Evolutionary conservation across 2,113 vertebrate genomes (phyloP), one percentile per base, ranked within the genome.

Genomic region (Tor tambroides): DNA sequence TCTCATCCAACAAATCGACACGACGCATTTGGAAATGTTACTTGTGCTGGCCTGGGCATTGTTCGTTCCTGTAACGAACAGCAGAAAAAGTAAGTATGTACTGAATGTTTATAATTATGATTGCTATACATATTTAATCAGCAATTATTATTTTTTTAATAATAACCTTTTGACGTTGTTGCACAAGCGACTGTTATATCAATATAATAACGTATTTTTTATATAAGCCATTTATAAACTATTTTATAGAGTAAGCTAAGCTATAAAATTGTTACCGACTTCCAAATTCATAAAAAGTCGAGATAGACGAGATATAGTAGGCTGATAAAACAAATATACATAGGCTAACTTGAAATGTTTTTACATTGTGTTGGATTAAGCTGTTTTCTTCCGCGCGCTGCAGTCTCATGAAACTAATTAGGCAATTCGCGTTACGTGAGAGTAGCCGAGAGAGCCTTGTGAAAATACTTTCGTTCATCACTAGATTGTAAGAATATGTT

Each of bases 321-420:
- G 38, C 38, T 38, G 4, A n/a, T 61, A 10, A 61, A 61, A 61
- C 56, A 59, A 59, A 14, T 51, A 19, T 19, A 15, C 2, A 17
- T 69, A 38, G 38, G 38, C 38, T 38, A 69, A 32, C 1, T 9
- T 8, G 4, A 2, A 67, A 67, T 21, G 35, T 19, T 72, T 76
- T 76, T 14, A 15, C 6, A 46, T 7, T n/a, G 21, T 46, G 72
- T 49, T 49, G 12, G 26, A 65, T 21, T 14, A 76, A 32, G 54
- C 71, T 61, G 77, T 71, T 85, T 46, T 83, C 67, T 21, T 59
- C 28, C n/a, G 71, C 82, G 41, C 86, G 85, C 87, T 89, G 88
- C 32, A 85, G 94, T 95, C 95, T 83, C 93, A 12, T 95, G 94
- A 93, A 83, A 32, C 86, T 80, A 87, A 95, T 95, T 94, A 94